phyloP scores from a whole-genome alignment of 92 coral and sea anemone genomes.

The Phenganax marumi region DNA sequence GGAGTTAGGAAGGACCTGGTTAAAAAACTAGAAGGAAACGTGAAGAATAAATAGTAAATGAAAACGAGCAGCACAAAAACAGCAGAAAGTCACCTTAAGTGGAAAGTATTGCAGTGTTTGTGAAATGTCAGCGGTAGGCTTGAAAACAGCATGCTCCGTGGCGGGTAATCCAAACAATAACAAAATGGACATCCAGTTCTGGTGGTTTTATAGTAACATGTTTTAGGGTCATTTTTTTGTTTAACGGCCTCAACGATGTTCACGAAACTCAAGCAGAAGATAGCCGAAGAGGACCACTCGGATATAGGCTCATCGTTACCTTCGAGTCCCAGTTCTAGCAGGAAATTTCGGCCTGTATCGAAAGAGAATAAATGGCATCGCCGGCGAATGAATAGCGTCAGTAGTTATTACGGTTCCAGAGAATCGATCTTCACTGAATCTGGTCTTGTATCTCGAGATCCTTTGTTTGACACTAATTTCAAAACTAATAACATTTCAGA shows the following conservation, averaged over 20 bases:
- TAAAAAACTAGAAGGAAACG: too few species aligned
- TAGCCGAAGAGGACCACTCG: conserved; percentile 93
- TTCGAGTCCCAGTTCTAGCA: conserved; percentile 74
- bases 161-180: conserved; percentile 45
- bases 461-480: conserved; percentile 64
- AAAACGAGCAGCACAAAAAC: too few species aligned
- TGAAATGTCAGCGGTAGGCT: background rate
- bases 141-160: conserved; percentile 26
- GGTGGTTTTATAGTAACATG: background rate
- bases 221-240: conserved; percentile 4
- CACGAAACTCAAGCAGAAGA: conserved; percentile 92
- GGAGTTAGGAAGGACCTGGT: too few species aligned
- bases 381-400: conserved; percentile 87
- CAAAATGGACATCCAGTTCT: conserved; percentile 9
- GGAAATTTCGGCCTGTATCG: conserved; percentile 66
- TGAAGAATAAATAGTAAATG: too few species aligned
- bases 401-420: conserved; percentile 88
- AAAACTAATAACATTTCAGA: conserved; percentile 66
- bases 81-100: too few species aligned
- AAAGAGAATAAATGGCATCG: conserved; percentile 96
- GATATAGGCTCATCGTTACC: conserved; percentile 71
- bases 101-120: background rate
- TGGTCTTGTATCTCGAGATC: conserved; percentile 68
- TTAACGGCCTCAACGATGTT: conserved; percentile 60
- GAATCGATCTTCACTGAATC: conserved; percentile 80